These are phyloP conservation scores for Chelonus insularis DNA, from an alignment of 1,140 invertebrate species.

Conservation along the genomic window DNA sequence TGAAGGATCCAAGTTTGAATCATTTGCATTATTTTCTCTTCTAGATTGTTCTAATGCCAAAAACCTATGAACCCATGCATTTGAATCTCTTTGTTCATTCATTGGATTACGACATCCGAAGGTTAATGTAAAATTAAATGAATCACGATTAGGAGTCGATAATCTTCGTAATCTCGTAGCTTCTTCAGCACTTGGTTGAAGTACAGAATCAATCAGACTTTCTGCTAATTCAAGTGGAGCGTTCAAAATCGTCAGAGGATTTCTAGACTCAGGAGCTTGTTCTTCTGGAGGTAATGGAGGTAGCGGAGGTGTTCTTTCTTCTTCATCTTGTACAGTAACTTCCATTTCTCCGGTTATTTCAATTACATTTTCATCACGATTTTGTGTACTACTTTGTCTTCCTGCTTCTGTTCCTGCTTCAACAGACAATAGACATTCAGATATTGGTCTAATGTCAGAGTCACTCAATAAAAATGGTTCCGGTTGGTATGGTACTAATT, in stretches of 20 bases:
- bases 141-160: slow-evolving; percentile 37
- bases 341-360: slow-evolving; percentile 57
- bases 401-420: slow-evolving; percentile 41
- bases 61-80: slow-evolving; percentile 53
- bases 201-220: slow-evolving; percentile 52
- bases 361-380: slow-evolving; percentile 51
- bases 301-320: slow-evolving; percentile 42
- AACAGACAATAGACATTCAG: too few species aligned
- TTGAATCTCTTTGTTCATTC: slow-evolving; percentile 34
- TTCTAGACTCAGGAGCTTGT: slow-evolving; percentile 39
- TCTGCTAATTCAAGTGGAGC: slow-evolving; percentile 50
- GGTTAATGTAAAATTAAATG: too few species aligned
- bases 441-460: too few species aligned
- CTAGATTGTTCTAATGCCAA: slow-evolving; percentile 43
- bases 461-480: too few species aligned
- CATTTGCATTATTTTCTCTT: slow-evolving; percentile 51
- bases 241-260: slow-evolving; percentile 39
- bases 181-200: slow-evolving; percentile 44
- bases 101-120: slow-evolving; percentile 27
- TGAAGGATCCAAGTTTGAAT: slow-evolving; percentile 43
- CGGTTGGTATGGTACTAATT: too few species aligned
- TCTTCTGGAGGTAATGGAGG: slow-evolving; percentile 43
- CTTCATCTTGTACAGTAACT: slow-evolving; percentile 52
- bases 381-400: slow-evolving; percentile 30
- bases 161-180: slow-evolving; percentile 42